A percentile compares a stretch with the other conserved stretches of the same genome.
Evolutionary conservation across 2,888 invertebrate species (phyloP).

Genomic region (Meloe dianella): DNA sequence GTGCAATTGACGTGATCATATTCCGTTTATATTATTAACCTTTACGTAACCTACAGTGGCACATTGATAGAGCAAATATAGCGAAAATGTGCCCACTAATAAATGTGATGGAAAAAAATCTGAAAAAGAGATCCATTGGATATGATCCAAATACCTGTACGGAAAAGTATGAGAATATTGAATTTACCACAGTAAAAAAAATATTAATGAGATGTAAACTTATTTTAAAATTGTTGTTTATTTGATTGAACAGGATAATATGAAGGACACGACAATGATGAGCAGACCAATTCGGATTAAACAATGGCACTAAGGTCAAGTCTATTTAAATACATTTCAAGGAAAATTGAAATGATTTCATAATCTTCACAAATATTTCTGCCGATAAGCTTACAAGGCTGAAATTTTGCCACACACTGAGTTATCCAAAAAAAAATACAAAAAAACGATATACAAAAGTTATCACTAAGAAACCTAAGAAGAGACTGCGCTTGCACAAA

Average conservation of each 20-base stretch:
- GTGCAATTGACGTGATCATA: slow-evolving; percentile 43
- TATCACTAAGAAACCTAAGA: no score
- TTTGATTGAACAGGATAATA: background rate
- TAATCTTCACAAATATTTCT: background rate
- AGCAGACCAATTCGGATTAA: background rate
- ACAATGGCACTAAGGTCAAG: slow-evolving; percentile 6
- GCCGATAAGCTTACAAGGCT: background rate
- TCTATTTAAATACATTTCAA: slow-evolving; percentile 3
- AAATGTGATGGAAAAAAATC: background rate
- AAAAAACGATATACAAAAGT: no score
- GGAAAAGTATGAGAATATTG: background rate
- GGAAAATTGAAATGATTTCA: slow-evolving; percentile 1
- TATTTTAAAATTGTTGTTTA: slow-evolving; percentile 1
- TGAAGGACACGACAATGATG: background rate
- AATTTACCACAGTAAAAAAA: background rate
- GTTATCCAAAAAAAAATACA: no score
- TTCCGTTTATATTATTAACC: slow-evolving; percentile 39
- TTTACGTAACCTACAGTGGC: slow-evolving; percentile 36
- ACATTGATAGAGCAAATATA: slow-evolving; percentile 14
- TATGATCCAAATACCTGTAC: background rate
- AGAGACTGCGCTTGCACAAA: no score
- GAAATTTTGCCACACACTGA: background rate
- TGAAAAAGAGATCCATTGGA: background rate
- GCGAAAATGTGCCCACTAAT: no score
- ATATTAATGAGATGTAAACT: background rate